Base-by-base conservation (phyloP, 2,888 invertebrate genomes). In the Melanophora roralis region DNA sequence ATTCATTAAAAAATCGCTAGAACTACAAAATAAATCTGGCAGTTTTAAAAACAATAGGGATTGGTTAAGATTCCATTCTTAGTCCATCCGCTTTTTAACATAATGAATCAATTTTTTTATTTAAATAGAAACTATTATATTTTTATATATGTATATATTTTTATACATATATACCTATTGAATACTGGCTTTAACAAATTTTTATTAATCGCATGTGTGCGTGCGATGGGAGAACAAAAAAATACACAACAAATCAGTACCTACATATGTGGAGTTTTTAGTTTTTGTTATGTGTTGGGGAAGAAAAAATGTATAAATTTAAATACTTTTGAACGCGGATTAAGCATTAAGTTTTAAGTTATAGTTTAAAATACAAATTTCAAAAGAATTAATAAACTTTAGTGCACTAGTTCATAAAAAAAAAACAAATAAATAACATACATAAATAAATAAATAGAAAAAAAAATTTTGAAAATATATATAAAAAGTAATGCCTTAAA, bases 81-180 rank as follows among this genome's bases (percentile, higher is more conserved):
- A 76, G 43, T 60, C 9, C 40, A 69, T 76, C 49, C 69, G 49
- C 55, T 69, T 64, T 55, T 67, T 49, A 3, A 40, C 62, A 69
- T 68, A 69, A 76, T 76, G 68, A 76, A 76, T 76, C 53, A 76
- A 76, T 69, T 76, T 59, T 69, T 62, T 40, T 45, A 11, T 75
- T 77, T 77, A 32, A 71, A 64, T 59, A 77, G 49, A 71, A 76
- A 77, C 43, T 65, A 69, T 76, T 71, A n/a, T n/a, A n/a, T 57
- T 49, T 69, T 34, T 60, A 60, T 45, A 47, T 49, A n/a, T n/a
- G n/a, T n/a, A n/a, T n/a, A n/a, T n/a, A n/a, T n/a, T n/a, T 27
- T 27, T 27, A 5, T 27, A 27, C 27, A 27, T 5, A 27, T 27
- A 6, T 27, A 27, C 27, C 27, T 27, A 77, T 51, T 49, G 23